Conservation (phyloP, 2,797 vertebrate genomes). For the Falco rusticolus region DNA sequence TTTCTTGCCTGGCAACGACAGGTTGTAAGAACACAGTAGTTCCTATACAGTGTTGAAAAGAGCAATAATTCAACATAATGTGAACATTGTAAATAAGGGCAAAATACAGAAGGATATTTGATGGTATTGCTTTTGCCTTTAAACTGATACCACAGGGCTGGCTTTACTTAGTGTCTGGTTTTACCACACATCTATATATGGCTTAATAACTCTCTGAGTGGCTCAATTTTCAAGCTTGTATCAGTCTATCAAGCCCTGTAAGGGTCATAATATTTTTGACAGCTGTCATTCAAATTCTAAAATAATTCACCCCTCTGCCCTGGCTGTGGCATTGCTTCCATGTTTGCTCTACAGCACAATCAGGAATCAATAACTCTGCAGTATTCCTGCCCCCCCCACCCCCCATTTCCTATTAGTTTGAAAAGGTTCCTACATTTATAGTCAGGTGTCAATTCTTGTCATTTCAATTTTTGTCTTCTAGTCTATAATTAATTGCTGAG, state of each 20-base stretch:
- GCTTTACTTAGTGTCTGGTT: slow-evolving; percentile 26
- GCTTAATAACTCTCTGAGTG: background rate
- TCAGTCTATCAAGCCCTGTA: background rate
- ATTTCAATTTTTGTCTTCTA: background rate
- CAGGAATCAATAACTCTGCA: background rate
- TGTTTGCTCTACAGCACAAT: background rate
- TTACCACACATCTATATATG: background rate
- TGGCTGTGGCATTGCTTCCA: background rate
- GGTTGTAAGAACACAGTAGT: background rate
- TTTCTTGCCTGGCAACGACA: background rate
- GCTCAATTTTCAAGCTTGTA: background rate
- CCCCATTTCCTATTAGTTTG: background rate
- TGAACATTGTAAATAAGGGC: slow-evolving; percentile 10
- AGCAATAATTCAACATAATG: slow-evolving; percentile 22
- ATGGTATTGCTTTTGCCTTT: background rate
- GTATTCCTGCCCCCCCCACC: background rate
- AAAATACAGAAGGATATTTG: background rate
- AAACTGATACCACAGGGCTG: background rate
- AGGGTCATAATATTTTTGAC: background rate
- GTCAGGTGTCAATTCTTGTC: background rate
- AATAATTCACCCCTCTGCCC: background rate
- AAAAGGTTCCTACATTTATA: background rate
- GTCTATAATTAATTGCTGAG: background rate
- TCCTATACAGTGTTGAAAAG: background rate
- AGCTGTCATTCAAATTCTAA: background rate